Conservation (phyloP, 2,888 invertebrate genomes). For the Ophion slaviceki region DNA sequence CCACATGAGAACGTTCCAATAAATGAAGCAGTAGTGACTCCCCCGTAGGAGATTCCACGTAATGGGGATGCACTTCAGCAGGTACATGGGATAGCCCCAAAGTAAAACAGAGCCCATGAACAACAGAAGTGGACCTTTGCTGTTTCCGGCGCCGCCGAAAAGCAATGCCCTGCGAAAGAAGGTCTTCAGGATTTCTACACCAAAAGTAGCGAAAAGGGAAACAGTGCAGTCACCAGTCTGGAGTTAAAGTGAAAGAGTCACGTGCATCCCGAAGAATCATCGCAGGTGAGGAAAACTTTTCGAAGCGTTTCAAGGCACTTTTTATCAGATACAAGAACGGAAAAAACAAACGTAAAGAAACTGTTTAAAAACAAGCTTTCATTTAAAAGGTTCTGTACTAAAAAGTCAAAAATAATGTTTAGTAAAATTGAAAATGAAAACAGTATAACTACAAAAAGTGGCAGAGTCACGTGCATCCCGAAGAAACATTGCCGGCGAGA, state of each 20-base stretch:
- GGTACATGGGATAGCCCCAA: conserved; percentile 98
- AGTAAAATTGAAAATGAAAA: neutral
- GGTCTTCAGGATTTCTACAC: conserved; percentile 60
- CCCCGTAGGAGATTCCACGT: conserved; percentile 95
- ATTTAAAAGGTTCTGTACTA: too few relatives aligned
- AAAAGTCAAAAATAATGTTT: neutral
- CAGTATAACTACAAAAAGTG: too few relatives aligned
- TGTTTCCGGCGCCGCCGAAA: conserved; percentile 96
- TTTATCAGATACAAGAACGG: neutral
- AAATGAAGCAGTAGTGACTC: conserved; percentile 95
- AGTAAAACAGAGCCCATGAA: conserved; percentile 93
- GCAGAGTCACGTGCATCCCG: too few relatives aligned
- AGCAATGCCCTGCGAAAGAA: conserved; percentile 88
- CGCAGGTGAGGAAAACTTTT: too few relatives aligned
- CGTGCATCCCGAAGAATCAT: too few relatives aligned
- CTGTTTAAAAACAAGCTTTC: too few relatives aligned
- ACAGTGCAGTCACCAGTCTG: too few relatives aligned
- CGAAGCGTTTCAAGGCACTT: neutral
- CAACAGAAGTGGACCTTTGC: conserved; percentile 93
- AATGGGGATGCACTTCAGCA: conserved; percentile 94
- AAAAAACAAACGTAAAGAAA: neutral
- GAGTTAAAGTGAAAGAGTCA: too few relatives aligned
- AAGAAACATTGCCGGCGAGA: too few relatives aligned
- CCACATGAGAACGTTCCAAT: conserved; percentile 97
- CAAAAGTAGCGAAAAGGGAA: neutral